Base-by-base conservation (phyloP, 2,113 vertebrate genomes). In the Calypte anna region DNA sequence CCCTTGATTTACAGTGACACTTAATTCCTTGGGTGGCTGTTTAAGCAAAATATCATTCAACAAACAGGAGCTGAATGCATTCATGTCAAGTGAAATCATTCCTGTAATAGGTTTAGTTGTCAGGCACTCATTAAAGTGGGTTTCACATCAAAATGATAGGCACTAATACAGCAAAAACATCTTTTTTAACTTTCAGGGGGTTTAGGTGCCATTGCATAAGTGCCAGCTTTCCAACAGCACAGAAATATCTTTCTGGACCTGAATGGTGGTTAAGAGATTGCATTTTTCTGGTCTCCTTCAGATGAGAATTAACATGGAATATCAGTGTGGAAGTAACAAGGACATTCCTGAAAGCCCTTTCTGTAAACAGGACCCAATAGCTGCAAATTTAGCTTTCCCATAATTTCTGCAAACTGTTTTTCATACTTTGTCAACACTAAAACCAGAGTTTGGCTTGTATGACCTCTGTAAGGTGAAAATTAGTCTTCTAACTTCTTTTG, bases 121-220 rank as follows among this genome's bases (percentile, higher is more conserved):
- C 97, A 98, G 97, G 97, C 97, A 97, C 88, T 98, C 98, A 98
- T 98, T 98, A 98, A 96, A 97, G 93, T 27, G 23, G 64, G 61
- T 96, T 97, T 97, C 90, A 95, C 94, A 95, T 98, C 96, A 98
- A 97, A 97, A 97, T 97, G 96, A 98, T 97, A 91, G 95, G 98
- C 96, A 97, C 92, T 96, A 96, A 97, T 96, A 97, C 82, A 94
- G 74, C 64, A 59, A 97, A 98, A 98, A 98, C 94, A 96, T 94
- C 91, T 97, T 95, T 96, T 62, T 82, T 8, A 82, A 80, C 75
- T 95, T 88, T 80, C 59, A 68, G 72, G 72, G 79, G 82, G 96
- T 91, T 79, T 50, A 22, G 53, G 86, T 74, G 89, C 85, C 68
- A 22, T 90, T 78, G 27, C 78, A 61, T 36, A 64, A 75, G 58